A percentile compares a stretch with the other conserved stretches of the same genome.
Conservation (phyloP, 2,113 vertebrate genomes). For the Poecile atricapillus region DNA sequence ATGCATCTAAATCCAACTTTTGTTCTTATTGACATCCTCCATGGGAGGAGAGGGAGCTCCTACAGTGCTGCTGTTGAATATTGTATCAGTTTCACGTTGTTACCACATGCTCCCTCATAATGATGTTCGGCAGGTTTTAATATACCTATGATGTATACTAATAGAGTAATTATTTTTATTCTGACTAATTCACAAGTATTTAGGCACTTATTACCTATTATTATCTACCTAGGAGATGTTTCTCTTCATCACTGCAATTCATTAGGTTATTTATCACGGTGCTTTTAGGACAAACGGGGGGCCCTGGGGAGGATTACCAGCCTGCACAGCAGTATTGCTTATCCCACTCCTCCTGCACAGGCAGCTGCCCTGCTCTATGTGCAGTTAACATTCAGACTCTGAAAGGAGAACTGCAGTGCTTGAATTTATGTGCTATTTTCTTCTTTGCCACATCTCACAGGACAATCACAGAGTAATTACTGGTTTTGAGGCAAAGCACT, state of each 20-base stretch:
- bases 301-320: background rate
- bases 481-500: background rate
- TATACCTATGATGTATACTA: background rate
- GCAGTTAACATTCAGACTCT: background rate
- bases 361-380: background rate
- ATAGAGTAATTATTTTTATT: background rate
- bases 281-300: background rate
- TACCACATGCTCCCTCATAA: background rate
- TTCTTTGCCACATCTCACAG: background rate
- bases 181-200: background rate
- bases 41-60: background rate
- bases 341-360: background rate
- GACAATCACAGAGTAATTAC: background rate
- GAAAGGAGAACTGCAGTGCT: background rate
- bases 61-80: background rate
- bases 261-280: background rate
- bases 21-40: background rate
- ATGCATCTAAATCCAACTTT: background rate
- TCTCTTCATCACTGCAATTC: background rate
- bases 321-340: background rate
- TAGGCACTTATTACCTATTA: background rate
- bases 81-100: background rate
- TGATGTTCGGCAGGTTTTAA: background rate
- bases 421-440: background rate
- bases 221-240: background rate